A percentile compares a stretch with the other conserved stretches of the same genome.
phyloP scores from a whole-genome alignment of 2,888 invertebrate species.

The Teleogryllus oceanicus region DNA sequence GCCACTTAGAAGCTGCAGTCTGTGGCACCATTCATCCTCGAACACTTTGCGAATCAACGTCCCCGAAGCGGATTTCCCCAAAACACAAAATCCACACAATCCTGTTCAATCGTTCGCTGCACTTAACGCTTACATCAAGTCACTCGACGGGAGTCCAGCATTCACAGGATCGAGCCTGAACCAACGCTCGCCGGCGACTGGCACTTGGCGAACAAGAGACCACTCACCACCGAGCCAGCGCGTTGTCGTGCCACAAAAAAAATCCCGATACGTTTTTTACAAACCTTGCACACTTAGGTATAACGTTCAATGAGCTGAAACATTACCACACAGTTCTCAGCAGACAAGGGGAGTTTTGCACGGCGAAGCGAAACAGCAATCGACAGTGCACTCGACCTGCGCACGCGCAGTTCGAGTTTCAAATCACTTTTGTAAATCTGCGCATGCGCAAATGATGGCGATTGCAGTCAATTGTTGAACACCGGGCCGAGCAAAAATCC shows the following conservation, averaged over 20 bases:
- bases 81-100: not conserved
- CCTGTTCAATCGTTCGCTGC: not conserved
- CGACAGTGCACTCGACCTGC: too few species aligned
- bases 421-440: too few species aligned
- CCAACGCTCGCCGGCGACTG: not conserved
- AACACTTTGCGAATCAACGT: not conserved
- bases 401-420: too few species aligned
- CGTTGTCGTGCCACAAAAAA: not conserved
- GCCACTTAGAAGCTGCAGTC: not conserved
- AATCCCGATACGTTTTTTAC: not conserved
- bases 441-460: too few species aligned
- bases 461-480: too few species aligned
- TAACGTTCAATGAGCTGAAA: too few species aligned
- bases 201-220: not conserved
- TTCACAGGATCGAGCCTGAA: not conserved
- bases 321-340: too few species aligned
- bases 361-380: too few species aligned
- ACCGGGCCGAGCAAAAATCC: too few species aligned
- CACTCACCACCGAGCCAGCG: not conserved
- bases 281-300: not conserved
- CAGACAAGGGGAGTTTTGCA: too few species aligned
- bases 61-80: not conserved
- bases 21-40: not conserved
- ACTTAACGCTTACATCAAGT: not conserved
- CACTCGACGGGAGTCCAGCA: not conserved